Conservation (phyloP, 2,888 invertebrate species). For the Apamea monoglypha region DNA sequence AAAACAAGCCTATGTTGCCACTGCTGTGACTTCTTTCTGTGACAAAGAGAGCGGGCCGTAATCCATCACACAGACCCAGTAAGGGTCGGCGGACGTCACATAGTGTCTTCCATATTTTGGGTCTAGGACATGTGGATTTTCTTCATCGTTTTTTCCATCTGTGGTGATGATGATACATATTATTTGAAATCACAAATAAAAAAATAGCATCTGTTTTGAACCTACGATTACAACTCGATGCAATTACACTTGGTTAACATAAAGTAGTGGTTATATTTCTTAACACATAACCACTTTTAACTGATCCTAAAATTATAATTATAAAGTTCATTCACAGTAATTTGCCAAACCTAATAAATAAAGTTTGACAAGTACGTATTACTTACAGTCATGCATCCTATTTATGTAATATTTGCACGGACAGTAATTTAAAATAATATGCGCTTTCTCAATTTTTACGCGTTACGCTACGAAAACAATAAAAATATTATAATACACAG, state of each 20-base stretch:
- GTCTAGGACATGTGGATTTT: not conserved
- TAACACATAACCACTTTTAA: no score
- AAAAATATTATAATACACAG: constrained; percentile 21
- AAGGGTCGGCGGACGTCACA: not conserved
- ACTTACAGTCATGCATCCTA: no score
- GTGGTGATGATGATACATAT: not conserved
- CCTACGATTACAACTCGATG: no score
- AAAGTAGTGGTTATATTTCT: no score
- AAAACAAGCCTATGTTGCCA: no score
- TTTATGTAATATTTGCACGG: constrained; percentile 39
- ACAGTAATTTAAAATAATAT: constrained; percentile 60
- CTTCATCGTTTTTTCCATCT: not conserved
- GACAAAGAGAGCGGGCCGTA: no score
- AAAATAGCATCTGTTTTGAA: no score
- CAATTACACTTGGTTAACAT: no score
- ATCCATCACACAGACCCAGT: no score
- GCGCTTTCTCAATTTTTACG: constrained; percentile 57
- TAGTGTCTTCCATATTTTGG: not conserved
- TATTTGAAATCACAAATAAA: not conserved
- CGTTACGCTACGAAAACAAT: constrained; percentile 47
- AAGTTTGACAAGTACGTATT: not conserved
- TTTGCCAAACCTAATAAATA: not conserved
- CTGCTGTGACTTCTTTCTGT: no score
- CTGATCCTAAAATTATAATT: not conserved
- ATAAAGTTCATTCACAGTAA: not conserved